A percentile compares a stretch with the other conserved stretches of the same genome.
These are phyloP conservation scores for Synergus laeviventris DNA, from an alignment of 2,888 invertebrate genomes.

Conservation along the genomic window DNA sequence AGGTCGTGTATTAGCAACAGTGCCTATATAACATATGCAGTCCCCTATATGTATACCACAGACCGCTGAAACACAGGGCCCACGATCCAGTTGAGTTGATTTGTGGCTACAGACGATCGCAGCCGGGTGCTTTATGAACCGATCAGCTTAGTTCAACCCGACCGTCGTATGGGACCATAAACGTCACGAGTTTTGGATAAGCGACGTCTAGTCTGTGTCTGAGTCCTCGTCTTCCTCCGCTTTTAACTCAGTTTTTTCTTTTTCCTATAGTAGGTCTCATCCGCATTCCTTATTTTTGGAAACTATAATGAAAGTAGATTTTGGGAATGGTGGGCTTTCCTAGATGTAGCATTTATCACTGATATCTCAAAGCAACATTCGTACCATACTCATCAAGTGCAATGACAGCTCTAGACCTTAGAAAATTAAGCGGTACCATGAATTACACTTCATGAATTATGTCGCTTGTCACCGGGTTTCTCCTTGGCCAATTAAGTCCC, in stretches of 20 bases:
- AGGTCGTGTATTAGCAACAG: conserved; percentile 42
- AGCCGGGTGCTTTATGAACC: conserved; percentile 68
- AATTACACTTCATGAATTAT: neutral
- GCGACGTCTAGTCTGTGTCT: conserved; percentile 50
- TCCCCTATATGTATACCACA: conserved; percentile 49
- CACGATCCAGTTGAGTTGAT: conserved; percentile 67
- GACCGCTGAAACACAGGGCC: conserved; percentile 60
- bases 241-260: neutral
- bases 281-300: neutral
- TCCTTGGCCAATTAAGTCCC: neutral
- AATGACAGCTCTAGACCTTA: neutral
- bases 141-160: conserved; percentile 61
- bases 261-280: neutral
- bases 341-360: too few species aligned
- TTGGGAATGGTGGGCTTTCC: too few species aligned
- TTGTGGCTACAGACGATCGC: conserved; percentile 65
- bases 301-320: neutral
- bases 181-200: conserved; percentile 63
- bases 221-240: neutral
- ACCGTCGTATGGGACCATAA: conserved; percentile 65
- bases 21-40: conserved; percentile 46
- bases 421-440: neutral
- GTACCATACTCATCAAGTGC: neutral
- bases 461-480: neutral
- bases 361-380: neutral